A percentile compares a stretch with the other conserved stretches of the same genome.
Conservation (phyloP, 2,888 invertebrate species). For the Abrostola tripartita region DNA sequence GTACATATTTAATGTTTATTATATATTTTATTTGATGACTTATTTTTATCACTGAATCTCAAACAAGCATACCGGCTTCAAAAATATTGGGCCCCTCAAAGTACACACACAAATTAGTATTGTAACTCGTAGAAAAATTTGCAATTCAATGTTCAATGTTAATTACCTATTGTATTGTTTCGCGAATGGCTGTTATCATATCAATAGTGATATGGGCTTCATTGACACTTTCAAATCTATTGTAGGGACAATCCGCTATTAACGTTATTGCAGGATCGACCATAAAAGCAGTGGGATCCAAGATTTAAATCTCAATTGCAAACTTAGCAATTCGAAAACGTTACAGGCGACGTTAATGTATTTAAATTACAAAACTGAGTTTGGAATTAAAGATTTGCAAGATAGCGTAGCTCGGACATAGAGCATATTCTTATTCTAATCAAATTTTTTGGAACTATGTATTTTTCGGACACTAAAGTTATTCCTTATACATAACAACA, state of each 20-base stretch:
- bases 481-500: no score
- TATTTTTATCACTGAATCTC: background rate
- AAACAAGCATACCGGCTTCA: conserved; percentile 18
- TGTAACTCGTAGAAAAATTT: conserved; percentile 42
- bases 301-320: conserved; percentile 35
- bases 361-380: no score
- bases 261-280: conserved; percentile 31
- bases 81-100: conserved; percentile 23
- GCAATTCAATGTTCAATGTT: conserved; percentile 60
- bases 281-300: conserved; percentile 31
- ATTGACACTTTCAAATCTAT: conserved; percentile 52
- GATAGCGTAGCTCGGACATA: background rate
- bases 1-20: no score
- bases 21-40: background rate
- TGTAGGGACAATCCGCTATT: conserved; percentile 43
- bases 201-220: conserved; percentile 36
- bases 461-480: background rate
- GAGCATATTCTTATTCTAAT: background rate
- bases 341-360: background rate
- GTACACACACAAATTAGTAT: conserved; percentile 28
- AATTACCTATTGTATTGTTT: conserved; percentile 59
- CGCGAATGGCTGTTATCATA: conserved; percentile 47
- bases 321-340: conserved; percentile 9
- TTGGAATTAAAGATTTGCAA: background rate
- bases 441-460: background rate